These are phyloP conservation scores for Drosophila persimilis DNA, from an alignment of 1,140 invertebrate species.

Conservation along the genomic window DNA sequence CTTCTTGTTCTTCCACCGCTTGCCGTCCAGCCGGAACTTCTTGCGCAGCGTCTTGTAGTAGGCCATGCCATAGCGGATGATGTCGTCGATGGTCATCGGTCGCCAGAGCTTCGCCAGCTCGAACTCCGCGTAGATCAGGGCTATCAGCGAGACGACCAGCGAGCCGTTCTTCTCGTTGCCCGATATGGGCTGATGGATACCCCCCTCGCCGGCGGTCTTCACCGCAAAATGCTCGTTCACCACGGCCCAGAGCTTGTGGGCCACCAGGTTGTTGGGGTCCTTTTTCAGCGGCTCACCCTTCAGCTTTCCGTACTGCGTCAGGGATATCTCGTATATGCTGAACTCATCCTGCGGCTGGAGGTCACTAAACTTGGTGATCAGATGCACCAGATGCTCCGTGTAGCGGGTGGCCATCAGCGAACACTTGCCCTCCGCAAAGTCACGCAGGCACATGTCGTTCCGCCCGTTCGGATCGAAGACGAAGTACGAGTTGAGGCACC, in stretches of 20 bases:
- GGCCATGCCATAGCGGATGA: slow-evolving; percentile 66
- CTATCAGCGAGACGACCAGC: slow-evolving; percentile 67
- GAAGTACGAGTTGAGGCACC: slow-evolving; percentile 68
- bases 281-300: slow-evolving; percentile 37
- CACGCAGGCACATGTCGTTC: slow-evolving; percentile 57
- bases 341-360: slow-evolving; percentile 57
- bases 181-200: slow-evolving; percentile 70
- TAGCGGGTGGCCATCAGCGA: slow-evolving; percentile 65
- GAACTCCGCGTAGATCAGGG: slow-evolving; percentile 71
- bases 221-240: slow-evolving; percentile 77
- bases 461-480: slow-evolving; percentile 80
- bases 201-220: slow-evolving; percentile 61
- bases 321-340: slow-evolving; percentile 67
- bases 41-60: slow-evolving; percentile 74
- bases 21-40: slow-evolving; percentile 69
- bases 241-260: slow-evolving; percentile 69
- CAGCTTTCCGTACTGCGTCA: slow-evolving; percentile 68
- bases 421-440: slow-evolving; percentile 67
- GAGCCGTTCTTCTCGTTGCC: slow-evolving; percentile 71
- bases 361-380: slow-evolving; percentile 68
- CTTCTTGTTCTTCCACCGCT: slow-evolving; percentile 73
- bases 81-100: slow-evolving; percentile 66
- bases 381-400: slow-evolving; percentile 73
- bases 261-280: background rate
- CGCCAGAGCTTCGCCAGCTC: slow-evolving; percentile 66